Conservation (phyloP, 2,888 invertebrate genomes). For the Tetramorium bicarinatum region DNA sequence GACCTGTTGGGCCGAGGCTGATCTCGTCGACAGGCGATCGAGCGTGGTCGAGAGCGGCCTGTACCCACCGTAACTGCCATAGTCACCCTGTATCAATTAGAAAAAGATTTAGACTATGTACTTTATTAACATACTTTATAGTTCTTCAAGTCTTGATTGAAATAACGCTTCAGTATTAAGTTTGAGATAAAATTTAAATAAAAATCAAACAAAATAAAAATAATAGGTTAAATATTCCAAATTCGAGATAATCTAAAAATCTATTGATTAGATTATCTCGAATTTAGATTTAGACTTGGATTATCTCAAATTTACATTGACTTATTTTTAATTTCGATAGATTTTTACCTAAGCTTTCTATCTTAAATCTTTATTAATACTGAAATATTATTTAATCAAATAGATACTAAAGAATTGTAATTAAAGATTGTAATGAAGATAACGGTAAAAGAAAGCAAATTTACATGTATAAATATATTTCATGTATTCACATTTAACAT, state of each 20-base stretch:
- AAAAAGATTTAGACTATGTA: background rate
- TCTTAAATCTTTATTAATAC: background rate
- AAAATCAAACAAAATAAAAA: background rate
- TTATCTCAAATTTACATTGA: background rate
- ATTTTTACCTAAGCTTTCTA: background rate
- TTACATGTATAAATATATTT: background rate
- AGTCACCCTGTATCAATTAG: slow-evolving; percentile 79
- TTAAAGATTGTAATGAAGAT: background rate
- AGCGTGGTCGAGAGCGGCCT: slow-evolving; percentile 90
- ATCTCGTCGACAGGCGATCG: slow-evolving; percentile 89
- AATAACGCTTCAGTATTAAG: background rate
- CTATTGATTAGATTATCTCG: background rate
- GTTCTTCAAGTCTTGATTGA: background rate
- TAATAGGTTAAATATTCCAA: background rate
- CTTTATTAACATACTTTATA: background rate
- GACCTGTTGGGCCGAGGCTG: slow-evolving; percentile 90
- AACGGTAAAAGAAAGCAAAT: background rate
- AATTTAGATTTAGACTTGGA: background rate
- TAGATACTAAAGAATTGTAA: background rate
- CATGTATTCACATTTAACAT: background rate
- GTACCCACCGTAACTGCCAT: slow-evolving; percentile 89
- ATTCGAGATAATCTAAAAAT: background rate
- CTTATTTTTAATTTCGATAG: background rate
- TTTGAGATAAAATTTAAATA: background rate
- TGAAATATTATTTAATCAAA: background rate